Evolutionary conservation across 2,888 invertebrate species (phyloP).

Genomic region (Criorhina ranunculi): DNA sequence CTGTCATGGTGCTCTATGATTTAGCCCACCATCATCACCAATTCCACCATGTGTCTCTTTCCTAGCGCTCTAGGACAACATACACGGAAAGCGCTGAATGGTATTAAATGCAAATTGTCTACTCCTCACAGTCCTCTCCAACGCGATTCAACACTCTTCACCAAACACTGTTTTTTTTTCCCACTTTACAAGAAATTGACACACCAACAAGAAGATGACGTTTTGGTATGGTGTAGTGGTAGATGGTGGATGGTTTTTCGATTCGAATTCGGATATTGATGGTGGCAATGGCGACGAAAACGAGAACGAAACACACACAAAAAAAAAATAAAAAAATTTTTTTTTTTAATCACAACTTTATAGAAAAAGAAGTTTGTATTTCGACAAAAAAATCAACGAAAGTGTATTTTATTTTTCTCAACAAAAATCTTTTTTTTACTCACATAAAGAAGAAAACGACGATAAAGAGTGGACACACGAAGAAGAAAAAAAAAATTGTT

Average conservation of each 20-base stretch:
- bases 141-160: conserved; percentile 66
- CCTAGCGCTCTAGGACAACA: conserved; percentile 59
- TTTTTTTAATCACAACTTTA: conserved; percentile 26
- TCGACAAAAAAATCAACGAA: conserved; percentile 40
- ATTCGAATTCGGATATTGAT: conserved; percentile 56
- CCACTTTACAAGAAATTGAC: conserved; percentile 63
- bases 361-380: not conserved
- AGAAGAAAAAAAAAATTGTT: conserved; percentile 24
- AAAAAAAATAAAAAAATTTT: no score
- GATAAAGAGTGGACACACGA: conserved; percentile 55
- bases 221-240: conserved; percentile 35
- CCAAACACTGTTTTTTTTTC: conserved; percentile 53
- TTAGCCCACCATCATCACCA: conserved; percentile 50
- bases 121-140: conserved; percentile 55
- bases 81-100: conserved; percentile 41
- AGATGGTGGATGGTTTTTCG: conserved; percentile 54
- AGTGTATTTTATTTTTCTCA: conserved; percentile 24
- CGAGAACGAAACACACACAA: conserved; percentile 31
- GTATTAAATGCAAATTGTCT: conserved; percentile 72
- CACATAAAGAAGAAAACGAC: conserved; percentile 68
- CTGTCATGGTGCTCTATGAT: conserved; percentile 71
- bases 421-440: conserved; percentile 66
- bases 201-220: conserved; percentile 60
- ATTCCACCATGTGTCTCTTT: conserved; percentile 24
- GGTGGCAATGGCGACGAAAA: conserved; percentile 64